phyloP scores from a whole-genome alignment of 1,140 invertebrate species.

The Grapholita molesta region DNA sequence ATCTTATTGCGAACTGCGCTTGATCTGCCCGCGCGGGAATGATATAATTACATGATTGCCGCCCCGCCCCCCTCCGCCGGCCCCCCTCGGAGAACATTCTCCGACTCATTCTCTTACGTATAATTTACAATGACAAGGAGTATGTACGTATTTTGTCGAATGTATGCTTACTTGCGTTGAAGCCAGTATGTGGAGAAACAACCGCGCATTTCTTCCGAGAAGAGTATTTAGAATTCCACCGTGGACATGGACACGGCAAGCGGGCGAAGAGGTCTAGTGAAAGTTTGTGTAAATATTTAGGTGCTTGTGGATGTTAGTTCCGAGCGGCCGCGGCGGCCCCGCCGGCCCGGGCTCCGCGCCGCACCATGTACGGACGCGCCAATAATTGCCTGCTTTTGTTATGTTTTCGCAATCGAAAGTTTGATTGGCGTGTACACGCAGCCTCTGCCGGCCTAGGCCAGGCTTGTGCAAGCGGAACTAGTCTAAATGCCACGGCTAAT shows the following conservation, averaged over 20 bases:
- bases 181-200: neutral
- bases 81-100: neutral
- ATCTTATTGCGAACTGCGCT: slow-evolving; percentile 40
- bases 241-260: neutral
- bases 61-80: neutral
- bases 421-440: slow-evolving; percentile 4
- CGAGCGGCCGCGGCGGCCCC: neutral
- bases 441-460: neutral
- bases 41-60: slow-evolving; percentile 46
- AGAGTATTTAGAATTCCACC: neutral
- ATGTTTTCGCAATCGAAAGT: slow-evolving; percentile 3
- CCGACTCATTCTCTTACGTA: neutral
- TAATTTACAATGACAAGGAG: slow-evolving; percentile 16
- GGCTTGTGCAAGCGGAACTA: neutral
- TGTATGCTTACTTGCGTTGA: neutral
- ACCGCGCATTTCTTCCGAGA: neutral
- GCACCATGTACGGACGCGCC: neutral
- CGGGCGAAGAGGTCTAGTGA: neutral
- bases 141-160: slow-evolving; percentile 3
- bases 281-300: neutral
- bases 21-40: slow-evolving; percentile 38
- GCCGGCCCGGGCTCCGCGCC: neutral
- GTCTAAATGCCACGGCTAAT: slow-evolving; percentile 4
- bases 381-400: slow-evolving; percentile 13
- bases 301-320: neutral